Percentiles rank a stretch among this genome's conserved stretches.
Evolutionary conservation across 2,797 vertebrate genomes (phyloP).

Genomic region (Rhinophrynus dorsalis): DNA sequence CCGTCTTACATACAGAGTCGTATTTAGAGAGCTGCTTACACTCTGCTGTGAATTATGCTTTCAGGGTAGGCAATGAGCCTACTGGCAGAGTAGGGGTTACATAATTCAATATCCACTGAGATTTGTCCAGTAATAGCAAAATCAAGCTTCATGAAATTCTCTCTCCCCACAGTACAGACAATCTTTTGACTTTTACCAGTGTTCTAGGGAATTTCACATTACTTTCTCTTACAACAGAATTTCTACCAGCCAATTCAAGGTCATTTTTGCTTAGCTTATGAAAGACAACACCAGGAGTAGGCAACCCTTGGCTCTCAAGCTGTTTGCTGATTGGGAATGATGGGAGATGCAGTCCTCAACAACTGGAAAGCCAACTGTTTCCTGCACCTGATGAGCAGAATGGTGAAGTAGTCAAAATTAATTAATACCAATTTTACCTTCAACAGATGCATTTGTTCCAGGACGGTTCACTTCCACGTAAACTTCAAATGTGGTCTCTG

Average conservation of each 20-base stretch:
- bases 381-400: too few species aligned
- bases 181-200: not conserved
- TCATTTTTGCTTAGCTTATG: not conserved
- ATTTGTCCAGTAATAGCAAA: constrained; percentile 19
- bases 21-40: not conserved
- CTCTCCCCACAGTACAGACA: not conserved
- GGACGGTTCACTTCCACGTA: constrained; percentile 73
- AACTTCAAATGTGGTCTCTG: constrained; percentile 77
- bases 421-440: too few species aligned
- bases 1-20: not conserved
- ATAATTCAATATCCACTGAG: constrained; percentile 12
- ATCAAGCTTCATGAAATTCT: constrained; percentile 22
- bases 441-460: constrained; percentile 56
- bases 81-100: constrained; percentile 12
- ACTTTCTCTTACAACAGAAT: constrained; percentile 3
- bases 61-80: not conserved
- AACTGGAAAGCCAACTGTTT: too few species aligned
- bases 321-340: too few species aligned
- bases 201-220: not conserved
- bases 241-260: constrained; percentile 5
- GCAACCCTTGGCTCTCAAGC: too few species aligned
- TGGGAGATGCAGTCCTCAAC: too few species aligned
- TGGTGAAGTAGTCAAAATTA: too few species aligned
- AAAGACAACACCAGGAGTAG: too few species aligned
- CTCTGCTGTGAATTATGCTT: constrained; percentile 1